These are phyloP conservation scores for Petroica traversi DNA, from an alignment of 2,113 vertebrate species.

Conservation along the genomic window DNA sequence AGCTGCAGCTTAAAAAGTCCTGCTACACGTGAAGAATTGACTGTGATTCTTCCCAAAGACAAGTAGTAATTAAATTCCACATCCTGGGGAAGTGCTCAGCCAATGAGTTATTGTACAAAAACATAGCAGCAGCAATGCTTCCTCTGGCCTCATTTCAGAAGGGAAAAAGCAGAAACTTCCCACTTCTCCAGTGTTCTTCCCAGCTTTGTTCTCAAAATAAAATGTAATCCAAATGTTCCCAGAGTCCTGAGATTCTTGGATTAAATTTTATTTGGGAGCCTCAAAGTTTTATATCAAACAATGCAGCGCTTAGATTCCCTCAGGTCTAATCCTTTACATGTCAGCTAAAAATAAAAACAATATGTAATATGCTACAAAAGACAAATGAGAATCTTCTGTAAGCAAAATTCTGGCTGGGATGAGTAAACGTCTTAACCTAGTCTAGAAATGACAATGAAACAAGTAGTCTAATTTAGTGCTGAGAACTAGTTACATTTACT, in stretches of 20 bases:
- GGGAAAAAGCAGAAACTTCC: neutral
- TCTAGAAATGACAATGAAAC: neutral
- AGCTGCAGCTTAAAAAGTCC: neutral
- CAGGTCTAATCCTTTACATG: neutral
- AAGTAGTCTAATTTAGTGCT: neutral
- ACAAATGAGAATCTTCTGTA: neutral
- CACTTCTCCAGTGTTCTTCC: neutral
- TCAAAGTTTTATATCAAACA: neutral
- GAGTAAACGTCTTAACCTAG: neutral
- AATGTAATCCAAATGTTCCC: neutral
- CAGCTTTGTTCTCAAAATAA: constrained; percentile 28
- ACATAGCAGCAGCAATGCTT: neutral
- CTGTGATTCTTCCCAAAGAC: neutral
- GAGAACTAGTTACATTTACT: neutral
- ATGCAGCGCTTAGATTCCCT: neutral
- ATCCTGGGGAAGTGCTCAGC: neutral
- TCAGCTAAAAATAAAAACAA: neutral
- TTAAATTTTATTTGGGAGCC: neutral
- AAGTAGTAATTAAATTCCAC: neutral
- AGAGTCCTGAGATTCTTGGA: neutral
- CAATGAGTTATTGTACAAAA: neutral
- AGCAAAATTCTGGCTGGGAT: neutral
- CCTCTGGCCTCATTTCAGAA: neutral
- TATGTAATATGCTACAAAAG: neutral
- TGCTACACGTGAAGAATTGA: neutral